Evolutionary conservation across 2,113 vertebrate genomes (phyloP), one percentile per base, ranked within the genome.

Genomic region (Nanorana parkeri): DNA sequence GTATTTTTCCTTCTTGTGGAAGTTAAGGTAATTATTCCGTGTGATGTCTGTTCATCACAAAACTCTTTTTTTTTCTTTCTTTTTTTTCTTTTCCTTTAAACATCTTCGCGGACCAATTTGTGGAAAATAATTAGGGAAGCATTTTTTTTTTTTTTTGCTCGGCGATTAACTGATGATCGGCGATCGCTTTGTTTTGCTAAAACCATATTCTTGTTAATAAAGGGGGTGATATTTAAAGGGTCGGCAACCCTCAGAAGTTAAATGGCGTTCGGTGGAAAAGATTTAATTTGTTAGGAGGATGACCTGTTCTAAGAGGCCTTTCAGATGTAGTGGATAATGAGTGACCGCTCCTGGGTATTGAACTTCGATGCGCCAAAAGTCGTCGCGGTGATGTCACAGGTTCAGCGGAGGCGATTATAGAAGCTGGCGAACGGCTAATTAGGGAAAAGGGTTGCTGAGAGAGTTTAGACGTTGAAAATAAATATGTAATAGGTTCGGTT

Each of bases 21-120:
- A 91, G 90, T 90, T 86, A 89, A 85, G 89, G 90, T 90, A 92
- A 92, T 92, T 92, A 92, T 91, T 88, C 90, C 86, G 84, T 87
- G 87, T 82, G 80, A 82, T 82, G 71, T 75, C 51, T 24, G 7
- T 41, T 21, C 68, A 20, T 36, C 69, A 58, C 61, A 47, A 56
- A 74, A 20, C 24, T 15, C 51, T 41, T 41, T 24, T 77, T 20
- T 3, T 63, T 77, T 36, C 26, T 26, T 29, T 32, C 1, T 32
- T 21, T 73, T n/a, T 73, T 65, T 29, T 13, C 5, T 73, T 65
- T 29, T 13, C 5, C 41, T 47, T 47, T 47, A 47, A 47, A 47
- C 41, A 47, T 47, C 41, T 54, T 13, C 17, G 10, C 61, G 17
- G 66, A 58, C 23, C 68, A 72, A 69, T 63, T 72, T 81, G 19